Evolutionary conservation across 2,797 vertebrate genomes (phyloP).

Genomic region (Phrynocephalus vlangalii): DNA sequence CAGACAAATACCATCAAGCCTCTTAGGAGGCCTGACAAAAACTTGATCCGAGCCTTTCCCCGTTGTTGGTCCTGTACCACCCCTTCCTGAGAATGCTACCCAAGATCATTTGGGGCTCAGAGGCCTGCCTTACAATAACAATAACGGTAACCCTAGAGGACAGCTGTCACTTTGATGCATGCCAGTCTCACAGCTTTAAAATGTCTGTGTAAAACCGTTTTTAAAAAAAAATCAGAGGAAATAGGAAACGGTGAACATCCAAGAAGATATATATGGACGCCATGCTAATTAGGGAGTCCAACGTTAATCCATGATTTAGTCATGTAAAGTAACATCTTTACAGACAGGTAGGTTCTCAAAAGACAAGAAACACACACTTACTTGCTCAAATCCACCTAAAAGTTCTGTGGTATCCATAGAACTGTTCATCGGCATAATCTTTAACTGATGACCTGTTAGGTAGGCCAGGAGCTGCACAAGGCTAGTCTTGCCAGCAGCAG

Average conservation of each 20-base stretch:
- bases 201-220: background rate
- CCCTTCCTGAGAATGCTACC: too few relatives aligned
- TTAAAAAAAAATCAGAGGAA: too few relatives aligned
- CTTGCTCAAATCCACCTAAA: slow-evolving; percentile 97
- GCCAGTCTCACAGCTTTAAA: background rate
- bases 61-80: too few relatives aligned
- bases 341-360: background rate
- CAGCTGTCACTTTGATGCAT: background rate
- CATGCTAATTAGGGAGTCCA: too few relatives aligned
- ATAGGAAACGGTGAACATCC: too few relatives aligned
- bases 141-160: too few relatives aligned
- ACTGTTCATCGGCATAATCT: slow-evolving; percentile 97
- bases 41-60: too few relatives aligned
- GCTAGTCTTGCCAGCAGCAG: slow-evolving; percentile 92
- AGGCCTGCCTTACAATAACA: background rate
- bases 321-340: background rate
- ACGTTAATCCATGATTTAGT: too few relatives aligned
- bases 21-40: too few relatives aligned
- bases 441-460: slow-evolving; percentile 89
- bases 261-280: too few relatives aligned
- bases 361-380: slow-evolving; percentile 56
- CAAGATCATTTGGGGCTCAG: too few relatives aligned
- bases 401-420: slow-evolving; percentile 97
- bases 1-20: too few relatives aligned
- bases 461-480: slow-evolving; percentile 90